Evolutionary conservation across 1,140 invertebrate species (phyloP).

Genomic region (Harpegnathos saltator): DNA sequence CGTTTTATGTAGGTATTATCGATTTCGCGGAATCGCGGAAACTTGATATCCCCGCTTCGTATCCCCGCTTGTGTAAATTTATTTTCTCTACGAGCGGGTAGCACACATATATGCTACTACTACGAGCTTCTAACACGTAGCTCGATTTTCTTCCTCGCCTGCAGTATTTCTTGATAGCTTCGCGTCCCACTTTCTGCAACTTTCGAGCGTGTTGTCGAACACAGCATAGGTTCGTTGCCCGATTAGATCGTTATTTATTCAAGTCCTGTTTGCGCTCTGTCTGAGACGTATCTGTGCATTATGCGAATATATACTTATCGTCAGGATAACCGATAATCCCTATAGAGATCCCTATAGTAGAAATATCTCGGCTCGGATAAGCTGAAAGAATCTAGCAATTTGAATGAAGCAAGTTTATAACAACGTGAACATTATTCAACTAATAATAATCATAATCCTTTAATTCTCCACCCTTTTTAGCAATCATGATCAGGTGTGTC

Average conservation of each 20-base stretch:
- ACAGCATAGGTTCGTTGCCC: constrained; percentile 45
- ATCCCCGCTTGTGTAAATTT: constrained; percentile 57
- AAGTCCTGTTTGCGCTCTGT: constrained; percentile 61
- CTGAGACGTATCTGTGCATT: constrained; percentile 22
- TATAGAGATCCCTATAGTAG: not conserved
- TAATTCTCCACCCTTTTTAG: not conserved
- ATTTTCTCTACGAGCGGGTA: constrained; percentile 37
- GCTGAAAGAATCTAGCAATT: not conserved
- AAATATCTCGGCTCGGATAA: not conserved
- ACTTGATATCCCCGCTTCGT: constrained; percentile 8
- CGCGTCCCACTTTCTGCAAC: constrained; percentile 65
- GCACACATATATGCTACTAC: constrained; percentile 37
- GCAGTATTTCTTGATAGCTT: constrained; percentile 56
- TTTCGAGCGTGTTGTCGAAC: constrained; percentile 36
- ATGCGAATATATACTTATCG: not conserved
- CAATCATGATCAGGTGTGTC: no score
- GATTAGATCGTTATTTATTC: constrained; percentile 65
- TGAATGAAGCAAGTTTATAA: not conserved
- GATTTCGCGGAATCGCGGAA: not conserved
- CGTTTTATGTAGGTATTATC: no score
- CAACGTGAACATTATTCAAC: not conserved
- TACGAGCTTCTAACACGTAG: constrained; percentile 38
- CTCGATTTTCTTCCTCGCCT: constrained; percentile 45
- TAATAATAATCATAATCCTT: not conserved
- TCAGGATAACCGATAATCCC: not conserved